Conservation (phyloP, 2,888 invertebrate genomes). For the Pterobdella sp. region DNA sequence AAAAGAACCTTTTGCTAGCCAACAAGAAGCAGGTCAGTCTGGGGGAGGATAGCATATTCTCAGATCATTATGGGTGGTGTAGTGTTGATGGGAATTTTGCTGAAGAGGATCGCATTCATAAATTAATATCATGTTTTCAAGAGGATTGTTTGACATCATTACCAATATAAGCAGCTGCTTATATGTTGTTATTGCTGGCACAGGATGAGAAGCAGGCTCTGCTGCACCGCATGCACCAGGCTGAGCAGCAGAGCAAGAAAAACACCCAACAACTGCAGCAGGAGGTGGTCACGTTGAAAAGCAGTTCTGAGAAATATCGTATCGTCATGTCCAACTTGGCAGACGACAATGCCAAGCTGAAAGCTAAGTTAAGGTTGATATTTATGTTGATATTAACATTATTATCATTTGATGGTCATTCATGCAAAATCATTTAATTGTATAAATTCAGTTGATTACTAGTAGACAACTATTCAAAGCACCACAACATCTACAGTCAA, state of each 20-base stretch:
- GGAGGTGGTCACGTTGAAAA: slow-evolving; percentile 7
- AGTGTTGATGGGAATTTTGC: background rate
- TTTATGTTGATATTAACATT: background rate
- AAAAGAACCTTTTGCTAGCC: background rate
- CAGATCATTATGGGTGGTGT: background rate
- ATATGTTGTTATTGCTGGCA: background rate
- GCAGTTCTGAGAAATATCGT: background rate
- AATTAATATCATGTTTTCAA: background rate
- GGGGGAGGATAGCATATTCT: background rate
- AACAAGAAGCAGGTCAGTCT: background rate
- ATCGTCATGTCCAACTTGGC: slow-evolving; percentile 19
- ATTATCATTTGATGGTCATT: background rate
- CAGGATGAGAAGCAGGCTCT: slow-evolving; percentile 21
- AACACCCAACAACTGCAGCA: slow-evolving; percentile 23
- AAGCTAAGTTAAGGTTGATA: slow-evolving; percentile 4
- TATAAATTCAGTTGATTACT: background rate
- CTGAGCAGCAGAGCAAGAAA: slow-evolving; percentile 25
- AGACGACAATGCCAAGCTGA: slow-evolving; percentile 23
- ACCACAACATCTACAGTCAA: background rate
- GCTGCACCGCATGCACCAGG: slow-evolving; percentile 20
- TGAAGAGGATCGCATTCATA: background rate
- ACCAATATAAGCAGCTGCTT: background rate
- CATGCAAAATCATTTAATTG: background rate
- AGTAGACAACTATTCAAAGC: background rate
- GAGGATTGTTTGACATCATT: background rate